phyloP scores from a whole-genome alignment of 35 echinoderm and acorn worm species.

The Eucidaris tribuloides region DNA sequence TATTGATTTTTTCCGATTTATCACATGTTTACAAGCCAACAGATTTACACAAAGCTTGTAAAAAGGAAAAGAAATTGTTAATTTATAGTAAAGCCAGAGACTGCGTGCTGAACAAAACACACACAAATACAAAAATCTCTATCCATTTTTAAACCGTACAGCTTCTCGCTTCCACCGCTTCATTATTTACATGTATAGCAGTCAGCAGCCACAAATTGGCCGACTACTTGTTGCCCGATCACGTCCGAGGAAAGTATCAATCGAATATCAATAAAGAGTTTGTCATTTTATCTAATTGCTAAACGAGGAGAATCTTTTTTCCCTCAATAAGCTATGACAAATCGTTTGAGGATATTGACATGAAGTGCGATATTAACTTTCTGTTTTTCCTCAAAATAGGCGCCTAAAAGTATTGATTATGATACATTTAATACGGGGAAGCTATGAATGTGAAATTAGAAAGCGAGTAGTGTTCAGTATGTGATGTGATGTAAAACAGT shows the following conservation, averaged over 20 bases:
- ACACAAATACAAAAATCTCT: not conserved
- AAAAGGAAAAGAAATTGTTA: too few relatives aligned
- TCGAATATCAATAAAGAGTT: conserved; percentile 14
- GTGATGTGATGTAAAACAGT: too few relatives aligned
- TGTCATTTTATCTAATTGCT: not conserved
- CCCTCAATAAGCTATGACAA: too few relatives aligned
- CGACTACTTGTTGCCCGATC: not conserved
- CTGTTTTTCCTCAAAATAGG: conserved; percentile 33
- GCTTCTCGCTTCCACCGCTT: not conserved
- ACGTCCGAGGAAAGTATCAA: not conserved
- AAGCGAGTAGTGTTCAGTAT: too few relatives aligned
- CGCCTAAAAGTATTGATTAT: conserved; percentile 19
- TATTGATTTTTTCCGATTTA: too few relatives aligned
- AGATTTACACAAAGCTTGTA: too few relatives aligned
- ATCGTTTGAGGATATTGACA: too few relatives aligned
- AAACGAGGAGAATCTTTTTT: not conserved
- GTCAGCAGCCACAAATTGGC: not conserved
- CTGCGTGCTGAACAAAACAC: not conserved
- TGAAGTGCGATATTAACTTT: conserved; percentile 14
- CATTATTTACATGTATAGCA: not conserved
- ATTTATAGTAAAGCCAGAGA: too few relatives aligned
- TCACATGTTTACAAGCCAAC: too few relatives aligned
- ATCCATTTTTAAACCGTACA: too few relatives aligned
- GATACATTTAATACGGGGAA: conserved; percentile 26
- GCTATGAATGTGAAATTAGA: too few relatives aligned